Base-by-base conservation (phyloP, 2,113 vertebrate species). In the Oreochromis spilurus region DNA sequence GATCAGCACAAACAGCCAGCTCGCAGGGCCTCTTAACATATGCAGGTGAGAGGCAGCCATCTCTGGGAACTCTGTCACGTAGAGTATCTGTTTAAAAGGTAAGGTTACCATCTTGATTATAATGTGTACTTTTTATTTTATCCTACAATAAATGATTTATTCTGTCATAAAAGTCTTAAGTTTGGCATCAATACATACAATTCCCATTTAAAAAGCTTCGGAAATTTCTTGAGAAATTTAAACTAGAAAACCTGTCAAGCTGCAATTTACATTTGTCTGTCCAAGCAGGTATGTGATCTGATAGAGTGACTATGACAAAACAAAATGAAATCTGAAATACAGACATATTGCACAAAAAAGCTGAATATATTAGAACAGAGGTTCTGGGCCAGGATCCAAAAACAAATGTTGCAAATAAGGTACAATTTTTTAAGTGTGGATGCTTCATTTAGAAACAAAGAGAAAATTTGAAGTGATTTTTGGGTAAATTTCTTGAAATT, bases 21-120 rank as follows among this genome's bases (percentile, higher is more conserved):
- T 94, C 29, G 91, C 95, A 31, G 60, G 89, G 6, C 93, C 94
- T 84, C 94, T 92, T 5, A 97, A 24, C 7, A 78, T 84, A 2
- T 89, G 85, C 16, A 96, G 94, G 50, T 95, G 93, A 55, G 92
- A 77, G 1, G 92, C 60, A 1, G 93, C 92, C 60, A 60, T 90
- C 60, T 94, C 85, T 19, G 95, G 95, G 82, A 97, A 96, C 90
- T 97, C 97, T 5, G 92, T 95, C 57, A 96, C 88, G 11, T 91
- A 94, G 60, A 97, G 87, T 34, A 97, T 96, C 96, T 97, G 95
- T 0, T 92, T 84, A 1, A 94, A 96, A 72, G 94, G 29, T 84
- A 2, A 16, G 3, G 36, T 48, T 90, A 82, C 10, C 17, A 85
- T 11, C 4, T 1, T 53, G 4, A 67, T 87, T 52, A 90, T 26